Conservation (phyloP, 2,888 invertebrate genomes). For the Colostygia pectinataria region DNA sequence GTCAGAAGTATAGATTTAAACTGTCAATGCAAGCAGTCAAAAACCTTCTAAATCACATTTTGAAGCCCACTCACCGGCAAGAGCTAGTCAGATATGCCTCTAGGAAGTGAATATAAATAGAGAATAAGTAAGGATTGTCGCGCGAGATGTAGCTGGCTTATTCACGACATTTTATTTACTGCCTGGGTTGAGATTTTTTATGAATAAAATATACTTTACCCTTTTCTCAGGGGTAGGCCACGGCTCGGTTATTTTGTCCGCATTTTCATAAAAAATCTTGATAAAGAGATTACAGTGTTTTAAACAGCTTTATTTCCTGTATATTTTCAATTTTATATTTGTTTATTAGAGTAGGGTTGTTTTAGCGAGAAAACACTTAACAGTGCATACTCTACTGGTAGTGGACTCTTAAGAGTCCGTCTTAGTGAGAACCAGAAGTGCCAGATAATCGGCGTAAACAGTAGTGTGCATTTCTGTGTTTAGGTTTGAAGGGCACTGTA, state of each 20-base stretch:
- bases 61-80: constrained; percentile 2
- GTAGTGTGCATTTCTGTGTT: too few relatives aligned
- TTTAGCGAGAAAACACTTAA: too few relatives aligned
- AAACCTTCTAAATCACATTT: neutral
- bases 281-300: constrained; percentile 10
- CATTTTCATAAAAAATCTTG: constrained; percentile 12
- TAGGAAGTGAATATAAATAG: constrained; percentile 75
- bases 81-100: constrained; percentile 38
- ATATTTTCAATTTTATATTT: too few relatives aligned
- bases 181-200: constrained; percentile 34
- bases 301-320: too few relatives aligned
- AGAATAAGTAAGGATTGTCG: constrained; percentile 67
- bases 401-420: too few relatives aligned
- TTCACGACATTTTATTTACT: constrained; percentile 36
- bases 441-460: too few relatives aligned
- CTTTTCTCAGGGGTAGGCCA: constrained; percentile 19
- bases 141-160: constrained; percentile 49
- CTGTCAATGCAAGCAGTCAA: too few relatives aligned
- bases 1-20: too few relatives aligned
- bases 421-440: too few relatives aligned
- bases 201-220: constrained; percentile 35
- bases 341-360: too few relatives aligned
- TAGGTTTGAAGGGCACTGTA: too few relatives aligned
- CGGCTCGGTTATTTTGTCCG: constrained; percentile 14
- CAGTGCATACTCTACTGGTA: too few relatives aligned